phyloP scores from a whole-genome alignment of 2,888 invertebrate species.

The Chesias legatella region DNA sequence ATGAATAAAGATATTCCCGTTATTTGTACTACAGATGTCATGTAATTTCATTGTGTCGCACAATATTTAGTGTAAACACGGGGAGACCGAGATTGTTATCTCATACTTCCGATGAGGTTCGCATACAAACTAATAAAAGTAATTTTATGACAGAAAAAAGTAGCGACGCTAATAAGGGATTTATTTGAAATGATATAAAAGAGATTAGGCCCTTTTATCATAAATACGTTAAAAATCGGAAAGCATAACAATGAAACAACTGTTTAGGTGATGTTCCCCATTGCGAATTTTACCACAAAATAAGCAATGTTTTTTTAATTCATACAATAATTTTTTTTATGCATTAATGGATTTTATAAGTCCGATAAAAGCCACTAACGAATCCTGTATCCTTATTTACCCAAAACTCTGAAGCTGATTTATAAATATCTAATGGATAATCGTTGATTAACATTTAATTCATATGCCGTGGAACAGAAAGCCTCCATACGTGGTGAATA shows the following conservation, averaged over 20 bases:
- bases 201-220: slow-evolving; percentile 60
- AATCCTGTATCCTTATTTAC: slow-evolving; percentile 9
- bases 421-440: slow-evolving; percentile 53
- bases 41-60: slow-evolving; percentile 79
- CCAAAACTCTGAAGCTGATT: slow-evolving; percentile 26
- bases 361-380: too few relatives aligned
- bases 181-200: slow-evolving; percentile 63
- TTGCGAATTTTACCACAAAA: slow-evolving; percentile 17
- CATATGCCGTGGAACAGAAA: slow-evolving; percentile 54
- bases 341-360: too few relatives aligned
- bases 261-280: slow-evolving; percentile 18
- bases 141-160: slow-evolving; percentile 61
- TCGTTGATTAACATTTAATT: slow-evolving; percentile 55
- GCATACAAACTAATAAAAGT: slow-evolving; percentile 59
- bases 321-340: too few relatives aligned
- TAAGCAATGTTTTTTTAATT: slow-evolving; percentile 6
- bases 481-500: slow-evolving; percentile 55
- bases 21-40: slow-evolving; percentile 81
- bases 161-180: slow-evolving; percentile 62
- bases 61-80: slow-evolving; percentile 79
- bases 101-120: slow-evolving; percentile 59
- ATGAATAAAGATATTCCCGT: slow-evolving; percentile 80
- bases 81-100: slow-evolving; percentile 74
- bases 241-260: slow-evolving; percentile 28
- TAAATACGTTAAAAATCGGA: slow-evolving; percentile 48